phyloP scores from a whole-genome alignment of 2,113 vertebrate genomes.

The Oostethus manadensis region DNA sequence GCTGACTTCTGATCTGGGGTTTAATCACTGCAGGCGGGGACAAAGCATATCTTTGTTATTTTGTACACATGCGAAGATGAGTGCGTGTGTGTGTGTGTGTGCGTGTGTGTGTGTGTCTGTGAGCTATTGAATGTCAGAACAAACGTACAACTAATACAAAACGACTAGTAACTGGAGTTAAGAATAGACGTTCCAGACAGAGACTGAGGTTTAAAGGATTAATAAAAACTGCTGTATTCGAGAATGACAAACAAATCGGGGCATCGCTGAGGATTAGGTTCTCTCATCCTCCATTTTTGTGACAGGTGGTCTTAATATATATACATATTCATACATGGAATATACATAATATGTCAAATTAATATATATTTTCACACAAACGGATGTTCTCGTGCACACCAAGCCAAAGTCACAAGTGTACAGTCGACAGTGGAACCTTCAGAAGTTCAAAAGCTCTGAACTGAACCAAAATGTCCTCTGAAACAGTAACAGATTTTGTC shows the following conservation, averaged over 20 bases:
- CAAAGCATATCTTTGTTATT: constrained; percentile 5
- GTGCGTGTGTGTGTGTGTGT: constrained; percentile 1
- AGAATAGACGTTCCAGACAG: constrained; percentile 36
- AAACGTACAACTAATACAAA: constrained; percentile 21
- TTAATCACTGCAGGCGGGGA: constrained; percentile 19
- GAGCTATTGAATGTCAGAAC: constrained; percentile 38
- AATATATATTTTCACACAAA: too few species aligned
- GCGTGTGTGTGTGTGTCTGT: not conserved
- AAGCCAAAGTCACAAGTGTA: not conserved
- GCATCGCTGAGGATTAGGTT: constrained; percentile 1
- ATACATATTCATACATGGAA: too few species aligned
- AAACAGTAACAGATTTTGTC: too few species aligned
- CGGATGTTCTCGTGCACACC: too few species aligned
- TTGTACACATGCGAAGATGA: not conserved
- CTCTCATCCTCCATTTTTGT: constrained; percentile 1
- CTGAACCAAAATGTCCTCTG: not conserved
- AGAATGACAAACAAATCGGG: not conserved
- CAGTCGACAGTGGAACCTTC: not conserved
- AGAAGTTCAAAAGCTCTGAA: not conserved
- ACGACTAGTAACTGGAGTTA: constrained; percentile 18
- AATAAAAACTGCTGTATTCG: not conserved
- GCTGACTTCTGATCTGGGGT: constrained; percentile 46
- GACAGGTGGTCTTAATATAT: not conserved
- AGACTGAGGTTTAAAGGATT: not conserved
- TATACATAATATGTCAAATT: too few species aligned